Base-by-base conservation (phyloP, 2,113 vertebrate species). In the Cyphotilapia sp. region DNA sequence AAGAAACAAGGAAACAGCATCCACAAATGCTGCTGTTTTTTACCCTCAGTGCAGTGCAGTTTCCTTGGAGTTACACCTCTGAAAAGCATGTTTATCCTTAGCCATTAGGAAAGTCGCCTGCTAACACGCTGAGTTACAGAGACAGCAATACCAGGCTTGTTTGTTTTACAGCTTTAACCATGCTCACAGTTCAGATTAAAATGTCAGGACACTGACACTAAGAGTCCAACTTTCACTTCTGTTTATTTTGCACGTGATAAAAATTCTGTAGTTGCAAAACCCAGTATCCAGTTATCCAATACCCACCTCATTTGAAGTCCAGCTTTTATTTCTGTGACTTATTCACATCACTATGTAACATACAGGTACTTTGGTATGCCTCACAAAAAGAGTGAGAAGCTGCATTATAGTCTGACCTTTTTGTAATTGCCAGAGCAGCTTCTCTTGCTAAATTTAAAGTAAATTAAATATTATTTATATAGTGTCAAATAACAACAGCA, bases 91-190 rank as follows among this genome's bases (percentile, higher is more conserved):
- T 89, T 92, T 87, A 91, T 87, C 85, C 83, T 88, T 63, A 82
- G 89, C 86, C 88, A 87, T 89, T 87, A 69, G 80, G 85, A 93
- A 84, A 90, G 85, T 91, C 42, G 45, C 35, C 85, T 51, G 80
- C 82, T 40, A 38, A 88, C 82, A 88, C 24, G 2, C 78, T 86
- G 38, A n/a, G 47, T 84, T 82, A 84, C 10, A 45, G 42, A 88
- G 29, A 90, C 92, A 89, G 92, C 93, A 93, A 92, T 89, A 83
- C 56, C 76, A 8, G 78, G 29, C 33, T 81, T 95, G 91, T 95
- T 92, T 84, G 80, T 78, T 82, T 80, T 53, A 10, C 56, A 83
- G 91, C 84, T 86, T 91, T 84, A 87, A 38, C 57, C 4, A 7
- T 42, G 76, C 89, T 89, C 92, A 88, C 82, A 85, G 71, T 71